Base-by-base conservation (phyloP, 2,797 vertebrate genomes). In the Poeciliopsis infans region DNA sequence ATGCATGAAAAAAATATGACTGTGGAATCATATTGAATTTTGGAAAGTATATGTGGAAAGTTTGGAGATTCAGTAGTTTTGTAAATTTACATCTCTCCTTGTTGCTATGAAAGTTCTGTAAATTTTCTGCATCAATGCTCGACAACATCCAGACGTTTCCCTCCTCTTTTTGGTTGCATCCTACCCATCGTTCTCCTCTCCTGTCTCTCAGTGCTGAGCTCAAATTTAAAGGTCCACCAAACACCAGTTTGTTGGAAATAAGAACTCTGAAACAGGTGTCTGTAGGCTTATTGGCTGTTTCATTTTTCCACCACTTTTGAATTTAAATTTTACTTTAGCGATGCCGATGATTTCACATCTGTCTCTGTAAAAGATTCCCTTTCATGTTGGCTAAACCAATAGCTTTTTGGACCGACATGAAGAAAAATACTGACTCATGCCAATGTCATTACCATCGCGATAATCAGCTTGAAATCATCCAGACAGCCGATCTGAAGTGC, bases 391-490 rank as follows among this genome's bases (percentile, higher is more conserved):
- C 25, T 77, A 73, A 20, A 23, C 47, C 49, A 71, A 45, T 70
- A 23, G 13, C 70, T n/a, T 61, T 80, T 82, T 70, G 64, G 70
- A 36, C 25, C 33, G 76, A 86, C 39, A 33, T 43, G 18, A 53
- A 28, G 57, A 55, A 81, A 72, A 70, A 41, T 41, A 12, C 5
- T 0, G 39, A 80, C 84, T 74, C 77, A 39, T 70, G 41, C 41
- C 80, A 78, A 33, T 69, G 51, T 74, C 43, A 79, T 77, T 16
- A 77, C 25, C 47, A 43, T 73, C 25, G 25, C 15, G 41, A 75
- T 82, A 68, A 85, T 51, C 74, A 71, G 72, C 41, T 31, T 74
- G 80, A 90, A 82, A 88, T 86, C 78, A 80, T 28, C 5, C 57
- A 28, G 79, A 78, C 75, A 74, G 74, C 68, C 47, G 70, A 85